Percentiles rank a stretch among this genome's conserved stretches.
Evolutionary conservation across 2,797 vertebrate genomes (phyloP).

Genomic region (Xenentodon cancila): DNA sequence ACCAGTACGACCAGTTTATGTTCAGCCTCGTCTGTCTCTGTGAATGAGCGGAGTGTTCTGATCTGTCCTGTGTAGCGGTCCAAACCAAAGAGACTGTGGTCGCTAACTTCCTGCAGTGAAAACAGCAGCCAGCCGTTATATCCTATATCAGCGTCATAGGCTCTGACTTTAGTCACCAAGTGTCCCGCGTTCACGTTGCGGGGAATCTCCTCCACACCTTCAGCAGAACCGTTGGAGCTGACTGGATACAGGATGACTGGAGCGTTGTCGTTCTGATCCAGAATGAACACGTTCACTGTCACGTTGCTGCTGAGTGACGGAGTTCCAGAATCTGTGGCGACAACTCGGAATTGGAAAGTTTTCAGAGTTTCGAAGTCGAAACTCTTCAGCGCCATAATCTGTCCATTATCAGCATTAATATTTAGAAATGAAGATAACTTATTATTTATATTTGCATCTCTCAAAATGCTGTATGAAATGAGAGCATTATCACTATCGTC

Average conservation of each 20-base stretch:
- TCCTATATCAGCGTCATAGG: conserved; percentile 40
- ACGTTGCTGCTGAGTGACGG: conserved; percentile 25
- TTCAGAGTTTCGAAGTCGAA: conserved; percentile 38
- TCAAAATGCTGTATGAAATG: conserved; percentile 66
- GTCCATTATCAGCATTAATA: conserved; percentile 80
- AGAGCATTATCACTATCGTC: conserved; percentile 68
- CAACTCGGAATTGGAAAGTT: conserved; percentile 24
- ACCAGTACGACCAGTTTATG: conserved; percentile 6
- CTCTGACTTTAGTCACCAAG: conserved; percentile 67
- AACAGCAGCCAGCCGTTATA: no score
- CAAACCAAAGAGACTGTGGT: no score
- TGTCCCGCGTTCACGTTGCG: conserved; percentile 57
- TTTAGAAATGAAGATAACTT: conserved; percentile 62
- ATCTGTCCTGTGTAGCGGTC: no score
- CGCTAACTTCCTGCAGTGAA: no score
- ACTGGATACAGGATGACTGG: conserved; percentile 65
- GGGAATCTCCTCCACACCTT: conserved; percentile 53
- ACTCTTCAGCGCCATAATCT: conserved; percentile 73
- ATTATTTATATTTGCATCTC: conserved; percentile 28
- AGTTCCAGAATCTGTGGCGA: conserved; percentile 53
- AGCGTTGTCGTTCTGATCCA: conserved; percentile 65
- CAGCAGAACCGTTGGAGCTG: conserved; percentile 52
- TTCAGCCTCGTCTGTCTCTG: no score
- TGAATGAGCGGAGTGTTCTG: no score
- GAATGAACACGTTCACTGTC: conserved; percentile 51